A percentile compares a stretch with the other conserved stretches of the same genome.
These are phyloP conservation scores for Drosophila pallidifrons DNA, from an alignment of 1,140 invertebrate species.

Conservation along the genomic window DNA sequence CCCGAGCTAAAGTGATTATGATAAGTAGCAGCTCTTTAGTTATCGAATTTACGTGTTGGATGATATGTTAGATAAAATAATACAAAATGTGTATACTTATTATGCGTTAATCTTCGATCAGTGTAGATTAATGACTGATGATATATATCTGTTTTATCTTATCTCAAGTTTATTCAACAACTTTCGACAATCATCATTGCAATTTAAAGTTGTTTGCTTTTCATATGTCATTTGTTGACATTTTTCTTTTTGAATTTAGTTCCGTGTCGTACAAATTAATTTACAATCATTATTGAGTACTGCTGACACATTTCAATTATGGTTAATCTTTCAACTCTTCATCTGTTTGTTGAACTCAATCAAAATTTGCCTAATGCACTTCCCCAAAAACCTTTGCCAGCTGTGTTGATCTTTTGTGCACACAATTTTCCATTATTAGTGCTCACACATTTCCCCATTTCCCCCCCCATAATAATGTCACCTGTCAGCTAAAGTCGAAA, in stretches of 20 bases:
- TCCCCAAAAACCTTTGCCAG: slow-evolving; percentile 7
- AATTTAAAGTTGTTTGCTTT: not conserved
- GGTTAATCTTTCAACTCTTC: not conserved
- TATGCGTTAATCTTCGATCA: not conserved
- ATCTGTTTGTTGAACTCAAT: not conserved
- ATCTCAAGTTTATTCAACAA: not conserved
- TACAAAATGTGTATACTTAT: not conserved
- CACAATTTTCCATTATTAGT: slow-evolving; percentile 14
- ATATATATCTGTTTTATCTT: not conserved
- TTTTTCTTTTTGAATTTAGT: not conserved
- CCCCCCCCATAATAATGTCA: slow-evolving; percentile 29
- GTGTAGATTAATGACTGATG: not conserved
- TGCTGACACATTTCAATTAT: not conserved
- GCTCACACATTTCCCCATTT: not conserved
- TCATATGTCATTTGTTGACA: not conserved
- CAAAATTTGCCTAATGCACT: slow-evolving; percentile 33
- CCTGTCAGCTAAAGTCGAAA: slow-evolving; percentile 25
- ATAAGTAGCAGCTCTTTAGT: not conserved
- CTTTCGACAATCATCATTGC: not conserved
- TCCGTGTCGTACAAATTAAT: not conserved
- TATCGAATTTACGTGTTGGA: not conserved
- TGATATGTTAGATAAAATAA: slow-evolving; percentile 1
- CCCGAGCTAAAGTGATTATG: not conserved
- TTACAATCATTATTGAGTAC: not conserved
- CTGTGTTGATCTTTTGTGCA: not conserved